These are phyloP conservation scores for Atethmia centrago DNA, from an alignment of 2,888 invertebrate species.

Conservation along the genomic window DNA sequence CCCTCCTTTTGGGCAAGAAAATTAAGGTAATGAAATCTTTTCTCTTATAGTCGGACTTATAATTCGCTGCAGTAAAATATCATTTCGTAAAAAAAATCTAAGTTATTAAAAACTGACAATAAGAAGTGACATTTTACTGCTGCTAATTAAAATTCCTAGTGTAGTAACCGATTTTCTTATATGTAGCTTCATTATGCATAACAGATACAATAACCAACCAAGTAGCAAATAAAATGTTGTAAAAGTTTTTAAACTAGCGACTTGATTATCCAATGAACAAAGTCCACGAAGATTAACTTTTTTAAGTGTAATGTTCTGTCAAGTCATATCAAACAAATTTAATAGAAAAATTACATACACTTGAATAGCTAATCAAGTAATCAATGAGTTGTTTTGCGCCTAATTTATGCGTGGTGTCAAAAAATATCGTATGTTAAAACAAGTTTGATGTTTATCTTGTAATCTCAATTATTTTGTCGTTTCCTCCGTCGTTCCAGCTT, in stretches of 20 bases:
- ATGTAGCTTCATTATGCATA: too few species aligned
- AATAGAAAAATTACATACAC: conserved; percentile 12
- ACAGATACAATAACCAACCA: neutral
- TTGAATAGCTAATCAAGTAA: conserved; percentile 17
- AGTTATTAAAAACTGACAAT: too few species aligned
- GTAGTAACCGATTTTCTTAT: too few species aligned
- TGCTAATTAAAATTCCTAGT: too few species aligned
- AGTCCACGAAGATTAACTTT: neutral
- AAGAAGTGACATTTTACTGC: too few species aligned
- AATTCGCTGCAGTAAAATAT: too few species aligned
- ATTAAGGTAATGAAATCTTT: neutral
- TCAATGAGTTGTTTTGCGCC: conserved; percentile 22
- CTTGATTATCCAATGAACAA: neutral
- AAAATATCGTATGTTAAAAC: conserved; percentile 36
- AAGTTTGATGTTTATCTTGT: conserved; percentile 42
- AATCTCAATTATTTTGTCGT: conserved; percentile 68
- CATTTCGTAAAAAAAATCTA: too few species aligned
- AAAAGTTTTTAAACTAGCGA: neutral
- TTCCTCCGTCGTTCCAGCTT: conserved; percentile 55
- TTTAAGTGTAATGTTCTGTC: conserved; percentile 3
- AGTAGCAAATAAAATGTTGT: neutral
- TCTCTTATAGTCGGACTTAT: too few species aligned
- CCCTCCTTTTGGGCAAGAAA: neutral
- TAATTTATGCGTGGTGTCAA: conserved; percentile 1
- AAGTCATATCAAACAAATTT: neutral